Evolutionary conservation across 2,888 invertebrate genomes (phyloP), one percentile per base, ranked within the genome.

Genomic region (Drosophila emarginata): DNA sequence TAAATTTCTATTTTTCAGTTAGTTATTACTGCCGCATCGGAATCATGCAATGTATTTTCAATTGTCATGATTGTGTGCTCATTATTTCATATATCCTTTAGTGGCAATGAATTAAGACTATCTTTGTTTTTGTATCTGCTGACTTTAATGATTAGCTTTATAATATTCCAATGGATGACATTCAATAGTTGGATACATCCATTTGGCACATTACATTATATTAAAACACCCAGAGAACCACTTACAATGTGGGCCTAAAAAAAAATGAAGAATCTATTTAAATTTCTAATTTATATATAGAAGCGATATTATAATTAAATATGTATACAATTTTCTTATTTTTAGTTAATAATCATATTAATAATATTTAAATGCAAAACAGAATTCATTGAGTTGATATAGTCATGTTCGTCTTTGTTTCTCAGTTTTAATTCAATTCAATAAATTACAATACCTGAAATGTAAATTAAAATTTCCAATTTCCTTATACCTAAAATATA

Each of bases 91-190:
- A 54, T 78, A 2, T 68, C 76, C 7, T 71, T 78, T 65, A 61
- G 68, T 26, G 69, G 71, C 14, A 52, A 69, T 57, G 69, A 78
- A 57, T 76, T 78, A 23, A 71, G 76, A 7, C 40, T 71, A 23
- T 78, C 78, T 14, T 67, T 78, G 1, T 67, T 74, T 50, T 36
- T 40, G 15, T 65, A 69, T 11, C 9, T 71, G 14, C 1, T 50
- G 5, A 1, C 12, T 6, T 12, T 78, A 9, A 15, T 14, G 52
- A 18, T 4, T 0, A 11, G 18, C 6, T 76, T 63, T n/a, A 0
- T 70, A 0, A 0, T 66, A 0, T 73, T 54, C 3, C 66, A 76
- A 28, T 1, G 66, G n/a, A 14, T 65, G 18, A n/a, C 11, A 4
- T 63, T 32, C 14, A 6, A 28, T 5, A 5, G 61, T 0, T 51